Evolutionary conservation across 2,888 invertebrate species (phyloP).

Genomic region (Drosophila subquinaria): DNA sequence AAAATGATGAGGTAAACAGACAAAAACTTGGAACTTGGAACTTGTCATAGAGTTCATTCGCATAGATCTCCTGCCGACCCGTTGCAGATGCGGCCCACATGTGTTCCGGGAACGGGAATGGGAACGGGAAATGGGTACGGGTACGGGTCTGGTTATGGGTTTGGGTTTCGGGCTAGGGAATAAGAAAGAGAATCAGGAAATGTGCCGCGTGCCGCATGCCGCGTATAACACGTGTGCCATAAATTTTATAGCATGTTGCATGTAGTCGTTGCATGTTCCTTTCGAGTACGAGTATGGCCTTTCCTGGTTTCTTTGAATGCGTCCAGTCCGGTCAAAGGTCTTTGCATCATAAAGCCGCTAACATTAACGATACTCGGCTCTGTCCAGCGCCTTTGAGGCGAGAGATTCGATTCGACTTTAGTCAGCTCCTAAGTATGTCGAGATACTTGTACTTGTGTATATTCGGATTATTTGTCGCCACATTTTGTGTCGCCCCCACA

Average conservation of each 20-base stretch:
- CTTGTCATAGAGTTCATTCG: constrained; percentile 35
- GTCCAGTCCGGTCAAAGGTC: constrained; percentile 70
- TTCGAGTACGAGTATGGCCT: constrained; percentile 30
- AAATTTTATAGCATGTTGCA: constrained; percentile 49
- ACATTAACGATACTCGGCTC: constrained; percentile 64
- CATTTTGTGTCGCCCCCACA: constrained; percentile 77
- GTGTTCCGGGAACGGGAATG: constrained; percentile 68
- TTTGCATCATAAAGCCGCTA: constrained; percentile 74
- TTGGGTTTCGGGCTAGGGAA: constrained; percentile 21
- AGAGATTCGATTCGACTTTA: not conserved
- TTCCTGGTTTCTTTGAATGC: constrained; percentile 68
- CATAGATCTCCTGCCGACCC: constrained; percentile 16
- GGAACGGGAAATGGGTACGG: constrained; percentile 61
- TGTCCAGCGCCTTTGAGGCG: constrained; percentile 25
- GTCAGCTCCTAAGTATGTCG: not conserved
- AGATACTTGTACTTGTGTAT: constrained; percentile 16
- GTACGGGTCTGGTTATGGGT: constrained; percentile 14
- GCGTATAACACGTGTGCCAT: constrained; percentile 51
- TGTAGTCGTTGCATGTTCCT: constrained; percentile 33
- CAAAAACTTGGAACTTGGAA: constrained; percentile 25
- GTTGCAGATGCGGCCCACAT: constrained; percentile 69
- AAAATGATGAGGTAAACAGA: constrained; percentile 62
- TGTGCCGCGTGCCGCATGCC: constrained; percentile 74
- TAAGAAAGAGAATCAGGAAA: constrained; percentile 9
- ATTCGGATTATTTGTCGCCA: constrained; percentile 78